Conservation (phyloP, 2,888 invertebrate species). For the Phyllotreta cruciferae region DNA sequence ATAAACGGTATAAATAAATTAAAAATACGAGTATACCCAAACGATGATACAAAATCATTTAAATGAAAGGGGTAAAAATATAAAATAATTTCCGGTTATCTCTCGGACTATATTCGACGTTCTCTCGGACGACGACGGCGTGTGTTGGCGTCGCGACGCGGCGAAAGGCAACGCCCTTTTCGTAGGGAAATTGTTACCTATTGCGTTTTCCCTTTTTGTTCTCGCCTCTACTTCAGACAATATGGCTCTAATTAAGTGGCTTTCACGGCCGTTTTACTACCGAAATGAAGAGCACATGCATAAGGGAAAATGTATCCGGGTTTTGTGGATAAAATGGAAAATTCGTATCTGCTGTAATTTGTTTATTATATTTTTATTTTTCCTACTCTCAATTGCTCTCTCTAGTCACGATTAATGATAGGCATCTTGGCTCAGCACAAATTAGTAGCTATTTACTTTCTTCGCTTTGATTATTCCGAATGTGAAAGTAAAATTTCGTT, state of each 20-base stretch:
- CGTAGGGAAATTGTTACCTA: conserved; percentile 37
- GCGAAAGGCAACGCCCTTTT: conserved; percentile 33
- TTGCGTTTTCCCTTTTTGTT: conserved; percentile 39
- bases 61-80: no score
- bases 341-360: conserved; percentile 1
- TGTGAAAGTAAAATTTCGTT: conserved; percentile 23
- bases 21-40: no score
- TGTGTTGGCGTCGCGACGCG: conserved; percentile 21
- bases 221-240: conserved; percentile 36
- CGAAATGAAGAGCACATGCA: conserved; percentile 11
- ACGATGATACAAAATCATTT: no score
- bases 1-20: no score
- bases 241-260: conserved; percentile 38
- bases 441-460: conserved; percentile 27
- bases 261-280: conserved; percentile 34
- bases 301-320: conserved; percentile 12
- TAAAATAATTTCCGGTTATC: background rate
- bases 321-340: background rate
- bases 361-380: conserved; percentile 6
- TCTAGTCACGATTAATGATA: conserved; percentile 19
- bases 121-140: conserved; percentile 19
- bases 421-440: conserved; percentile 21
- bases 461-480: conserved; percentile 13
- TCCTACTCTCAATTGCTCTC: conserved; percentile 8
- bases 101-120: background rate